Evolutionary conservation across 2,888 invertebrate genomes (phyloP).

Genomic region (Tinea semifulvella): DNA sequence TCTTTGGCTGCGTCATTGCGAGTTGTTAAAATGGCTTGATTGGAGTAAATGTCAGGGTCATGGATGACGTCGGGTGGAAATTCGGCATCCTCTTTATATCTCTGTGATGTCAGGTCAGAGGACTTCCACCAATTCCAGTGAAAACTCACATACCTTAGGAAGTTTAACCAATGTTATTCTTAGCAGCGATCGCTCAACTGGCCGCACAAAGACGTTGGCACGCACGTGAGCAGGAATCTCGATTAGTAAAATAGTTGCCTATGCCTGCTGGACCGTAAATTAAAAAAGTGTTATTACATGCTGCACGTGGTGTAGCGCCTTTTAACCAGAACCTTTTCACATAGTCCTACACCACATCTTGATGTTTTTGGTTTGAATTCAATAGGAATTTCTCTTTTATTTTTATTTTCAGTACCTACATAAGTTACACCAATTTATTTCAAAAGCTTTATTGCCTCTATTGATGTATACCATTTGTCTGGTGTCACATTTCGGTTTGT

Average conservation of each 20-base stretch:
- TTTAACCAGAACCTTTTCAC: no score
- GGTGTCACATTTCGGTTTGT: constrained; percentile 95
- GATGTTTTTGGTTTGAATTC: no score
- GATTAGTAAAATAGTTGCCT: constrained; percentile 14
- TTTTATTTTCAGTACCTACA: no score
- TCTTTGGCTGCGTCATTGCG: not conserved
- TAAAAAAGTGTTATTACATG: constrained; percentile 2
- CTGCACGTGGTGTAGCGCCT: not conserved
- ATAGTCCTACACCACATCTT: no score
- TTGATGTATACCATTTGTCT: no score
- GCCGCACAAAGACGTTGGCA: constrained; percentile 10
- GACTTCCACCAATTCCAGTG: constrained; percentile 12
- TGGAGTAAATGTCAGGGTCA: not conserved
- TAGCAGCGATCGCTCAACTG: constrained; percentile 12
- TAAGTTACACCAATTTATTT: no score
- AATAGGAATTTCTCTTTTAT: no score
- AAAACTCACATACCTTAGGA: constrained; percentile 14
- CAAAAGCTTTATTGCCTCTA: no score
- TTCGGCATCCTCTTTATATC: not conserved
- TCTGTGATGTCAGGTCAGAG: constrained; percentile 14
- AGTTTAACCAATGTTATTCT: constrained; percentile 6
- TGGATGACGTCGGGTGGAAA: constrained; percentile 1
- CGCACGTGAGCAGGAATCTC: constrained; percentile 11
- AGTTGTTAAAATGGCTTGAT: not conserved
- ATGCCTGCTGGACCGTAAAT: constrained; percentile 14